Evolutionary conservation across 2,888 invertebrate species (phyloP).

Genomic region (Apodemia mormo): DNA sequence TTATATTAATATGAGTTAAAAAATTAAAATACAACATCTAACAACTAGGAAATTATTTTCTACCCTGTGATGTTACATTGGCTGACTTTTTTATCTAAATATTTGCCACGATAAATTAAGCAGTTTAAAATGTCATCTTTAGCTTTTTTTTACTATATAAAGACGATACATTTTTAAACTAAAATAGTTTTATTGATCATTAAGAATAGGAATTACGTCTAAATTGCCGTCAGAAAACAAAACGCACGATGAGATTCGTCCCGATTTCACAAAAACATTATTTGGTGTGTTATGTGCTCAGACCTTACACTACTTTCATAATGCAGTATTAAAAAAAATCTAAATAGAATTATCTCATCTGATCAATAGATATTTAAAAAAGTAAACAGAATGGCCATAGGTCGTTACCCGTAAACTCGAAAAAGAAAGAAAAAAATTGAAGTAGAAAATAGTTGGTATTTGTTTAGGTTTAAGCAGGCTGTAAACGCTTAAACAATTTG

Average conservation of each 20-base stretch:
- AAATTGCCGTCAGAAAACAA: neutral
- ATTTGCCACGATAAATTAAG: slow-evolving; percentile 20
- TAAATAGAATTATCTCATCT: no score
- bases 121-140: neutral
- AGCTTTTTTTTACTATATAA: neutral
- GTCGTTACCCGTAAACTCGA: no score
- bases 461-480: no score
- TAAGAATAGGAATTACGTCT: neutral
- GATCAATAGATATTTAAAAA: no score
- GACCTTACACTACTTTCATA: no score
- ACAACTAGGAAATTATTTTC: slow-evolving; percentile 14
- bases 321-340: no score
- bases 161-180: neutral
- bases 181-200: neutral
- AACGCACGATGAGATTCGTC: neutral
- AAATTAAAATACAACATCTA: slow-evolving; percentile 5
- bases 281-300: neutral
- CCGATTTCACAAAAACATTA: neutral
- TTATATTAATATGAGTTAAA: neutral
- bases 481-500: no score
- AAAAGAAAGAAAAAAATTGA: no score
- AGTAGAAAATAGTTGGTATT: no score
- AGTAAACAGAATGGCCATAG: no score
- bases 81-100: slow-evolving; percentile 25
- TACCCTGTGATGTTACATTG: slow-evolving; percentile 37